Conservation (phyloP, 2,888 invertebrate species). For the Bhutanitis thaidina region DNA sequence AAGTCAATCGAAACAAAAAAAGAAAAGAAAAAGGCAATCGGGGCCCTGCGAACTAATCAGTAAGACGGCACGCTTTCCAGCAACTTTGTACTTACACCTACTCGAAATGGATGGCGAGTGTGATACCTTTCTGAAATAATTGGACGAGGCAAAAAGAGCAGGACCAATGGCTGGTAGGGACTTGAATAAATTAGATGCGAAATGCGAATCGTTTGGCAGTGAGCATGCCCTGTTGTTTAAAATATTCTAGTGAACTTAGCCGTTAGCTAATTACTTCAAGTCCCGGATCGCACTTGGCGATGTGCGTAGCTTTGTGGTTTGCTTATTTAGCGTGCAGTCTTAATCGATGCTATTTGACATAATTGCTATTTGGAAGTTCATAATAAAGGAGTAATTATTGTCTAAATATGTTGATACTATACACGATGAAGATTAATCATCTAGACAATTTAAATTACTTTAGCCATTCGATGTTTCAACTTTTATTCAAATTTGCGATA, state of each 20-base stretch:
- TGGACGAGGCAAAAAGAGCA: constrained; percentile 34
- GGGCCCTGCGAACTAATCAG: no score
- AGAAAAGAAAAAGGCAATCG: no score
- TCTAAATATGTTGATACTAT: no score
- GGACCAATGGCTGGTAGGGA: constrained; percentile 32
- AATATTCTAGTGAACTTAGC: constrained; percentile 60
- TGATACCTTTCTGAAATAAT: constrained; percentile 23
- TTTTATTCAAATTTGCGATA: no score
- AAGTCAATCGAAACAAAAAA: constrained; percentile 45
- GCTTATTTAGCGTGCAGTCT: constrained; percentile 44
- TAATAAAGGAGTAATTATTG: neutral
- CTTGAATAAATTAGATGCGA: constrained; percentile 42
- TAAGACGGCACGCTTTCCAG: no score
- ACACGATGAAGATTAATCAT: no score
- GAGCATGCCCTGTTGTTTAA: constrained; percentile 41
- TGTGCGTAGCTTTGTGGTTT: constrained; percentile 56
- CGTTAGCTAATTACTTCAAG: constrained; percentile 61
- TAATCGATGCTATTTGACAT: constrained; percentile 13
- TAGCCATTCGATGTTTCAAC: no score
- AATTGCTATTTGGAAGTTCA: neutral
- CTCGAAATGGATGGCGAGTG: constrained; percentile 28
- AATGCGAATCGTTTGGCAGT: constrained; percentile 32
- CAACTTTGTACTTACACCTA: constrained; percentile 50
- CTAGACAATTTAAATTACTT: no score
- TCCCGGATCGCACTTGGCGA: constrained; percentile 36